These are phyloP conservation scores for Calyptommatus sinebrachiatus DNA, from an alignment of 2,113 vertebrate species.

Conservation along the genomic window DNA sequence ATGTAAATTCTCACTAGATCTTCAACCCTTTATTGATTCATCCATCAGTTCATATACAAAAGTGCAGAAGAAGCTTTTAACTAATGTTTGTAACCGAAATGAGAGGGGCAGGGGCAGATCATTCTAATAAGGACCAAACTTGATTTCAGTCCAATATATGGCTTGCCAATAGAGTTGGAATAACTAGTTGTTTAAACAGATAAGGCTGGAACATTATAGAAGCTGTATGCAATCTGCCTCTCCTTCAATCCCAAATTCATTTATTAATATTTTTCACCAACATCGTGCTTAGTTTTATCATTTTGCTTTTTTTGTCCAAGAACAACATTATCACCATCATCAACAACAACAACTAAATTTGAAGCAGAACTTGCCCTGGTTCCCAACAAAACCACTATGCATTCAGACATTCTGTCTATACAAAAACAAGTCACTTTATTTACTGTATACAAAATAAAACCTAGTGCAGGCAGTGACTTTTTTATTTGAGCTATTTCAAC, in stretches of 20 bases:
- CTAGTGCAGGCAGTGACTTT: background rate
- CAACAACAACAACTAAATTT: background rate
- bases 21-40: too few relatives aligned
- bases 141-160: too few relatives aligned
- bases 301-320: background rate
- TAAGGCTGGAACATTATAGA: conserved; percentile 27
- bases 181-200: too few relatives aligned
- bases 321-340: background rate
- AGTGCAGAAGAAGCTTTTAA: background rate
- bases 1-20: background rate
- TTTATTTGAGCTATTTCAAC: background rate
- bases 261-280: background rate
- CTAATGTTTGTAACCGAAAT: background rate
- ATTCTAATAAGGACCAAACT: background rate
- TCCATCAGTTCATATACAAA: background rate
- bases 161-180: too few relatives aligned
- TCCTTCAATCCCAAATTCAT: background rate
- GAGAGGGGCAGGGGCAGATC: too few relatives aligned
- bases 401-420: background rate
- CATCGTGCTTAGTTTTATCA: background rate
- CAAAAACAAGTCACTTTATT: background rate
- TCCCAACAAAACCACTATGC: background rate
- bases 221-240: conserved; percentile 27
- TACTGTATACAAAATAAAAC: conserved; percentile 1
- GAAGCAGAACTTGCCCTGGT: background rate